These are phyloP conservation scores for Mesorhabditis spiculigera DNA, from an alignment of 2,888 invertebrate genomes.

Conservation along the genomic window DNA sequence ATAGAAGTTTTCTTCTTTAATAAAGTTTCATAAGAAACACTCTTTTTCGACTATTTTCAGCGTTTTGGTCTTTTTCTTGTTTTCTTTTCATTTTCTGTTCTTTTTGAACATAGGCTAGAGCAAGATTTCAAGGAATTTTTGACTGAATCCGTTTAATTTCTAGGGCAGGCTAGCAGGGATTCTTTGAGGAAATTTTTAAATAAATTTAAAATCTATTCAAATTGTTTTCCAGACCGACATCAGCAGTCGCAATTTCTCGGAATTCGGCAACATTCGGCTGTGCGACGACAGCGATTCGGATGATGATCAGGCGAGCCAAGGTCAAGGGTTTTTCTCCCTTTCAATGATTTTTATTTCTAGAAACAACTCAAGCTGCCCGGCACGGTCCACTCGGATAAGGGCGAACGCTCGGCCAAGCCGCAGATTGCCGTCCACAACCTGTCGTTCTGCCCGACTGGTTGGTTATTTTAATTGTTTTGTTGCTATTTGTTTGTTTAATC, in stretches of 20 bases:
- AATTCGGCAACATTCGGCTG: slow-evolving; percentile 86
- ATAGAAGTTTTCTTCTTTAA: no score
- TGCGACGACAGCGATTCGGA: slow-evolving; percentile 76
- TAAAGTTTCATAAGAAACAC: no score
- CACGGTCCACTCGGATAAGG: slow-evolving; percentile 77
- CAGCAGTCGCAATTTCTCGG: slow-evolving; percentile 80
- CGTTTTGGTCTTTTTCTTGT: no score
- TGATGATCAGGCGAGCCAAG: slow-evolving; percentile 68
- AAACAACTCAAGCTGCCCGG: slow-evolving; percentile 79
- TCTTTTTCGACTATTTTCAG: no score
- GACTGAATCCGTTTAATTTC: background rate
- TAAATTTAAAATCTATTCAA: no score
- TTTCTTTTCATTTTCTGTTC: no score
- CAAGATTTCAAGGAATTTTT: background rate
- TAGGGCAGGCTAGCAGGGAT: no score
- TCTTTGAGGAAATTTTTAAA: no score
- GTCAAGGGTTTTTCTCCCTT: background rate
- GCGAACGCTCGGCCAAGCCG: slow-evolving; percentile 78
- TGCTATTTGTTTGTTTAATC: background rate
- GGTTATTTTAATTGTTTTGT: slow-evolving; percentile 5
- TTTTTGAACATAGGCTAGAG: no score
- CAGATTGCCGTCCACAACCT: slow-evolving; percentile 82
- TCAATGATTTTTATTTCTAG: slow-evolving; percentile 44
- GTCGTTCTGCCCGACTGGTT: slow-evolving; percentile 86
- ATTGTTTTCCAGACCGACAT: slow-evolving; percentile 84